Conservation (phyloP, 2,888 invertebrate genomes). For the Orchestes rusci region DNA sequence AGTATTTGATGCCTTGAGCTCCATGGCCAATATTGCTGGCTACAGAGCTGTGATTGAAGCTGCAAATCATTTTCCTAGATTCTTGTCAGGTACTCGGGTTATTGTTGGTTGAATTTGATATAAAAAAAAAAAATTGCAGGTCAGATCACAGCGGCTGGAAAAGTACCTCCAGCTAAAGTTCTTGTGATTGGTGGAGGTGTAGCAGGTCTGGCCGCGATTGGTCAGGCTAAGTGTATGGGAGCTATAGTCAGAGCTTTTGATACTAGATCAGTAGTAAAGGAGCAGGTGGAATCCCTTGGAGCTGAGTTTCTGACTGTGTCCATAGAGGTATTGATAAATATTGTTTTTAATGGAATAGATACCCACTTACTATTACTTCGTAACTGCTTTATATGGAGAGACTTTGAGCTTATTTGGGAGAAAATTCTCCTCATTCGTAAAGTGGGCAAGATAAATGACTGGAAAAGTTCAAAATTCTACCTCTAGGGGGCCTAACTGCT, state of each 20-base stretch:
- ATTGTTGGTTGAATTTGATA: no score
- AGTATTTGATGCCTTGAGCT: slow-evolving; percentile 83
- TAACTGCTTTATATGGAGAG: no score
- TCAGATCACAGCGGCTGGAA: slow-evolving; percentile 85
- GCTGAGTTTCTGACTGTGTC: slow-evolving; percentile 79
- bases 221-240: slow-evolving; percentile 82
- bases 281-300: slow-evolving; percentile 81
- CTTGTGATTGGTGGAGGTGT: slow-evolving; percentile 86
- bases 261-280: slow-evolving; percentile 73
- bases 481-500: no score
- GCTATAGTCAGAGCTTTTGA: slow-evolving; percentile 85
- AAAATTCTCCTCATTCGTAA: no score
- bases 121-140: slow-evolving; percentile 47
- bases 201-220: slow-evolving; percentile 79
- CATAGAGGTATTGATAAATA: slow-evolving; percentile 50
- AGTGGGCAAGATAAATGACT: no score
- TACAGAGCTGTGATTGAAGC: slow-evolving; percentile 86
- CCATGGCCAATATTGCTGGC: slow-evolving; percentile 87
- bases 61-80: slow-evolving; percentile 82
- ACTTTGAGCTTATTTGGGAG: no score
- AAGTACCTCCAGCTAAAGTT: slow-evolving; percentile 83
- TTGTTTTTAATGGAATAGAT: no score
- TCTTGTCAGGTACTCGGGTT: slow-evolving; percentile 64
- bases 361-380: no score
- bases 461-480: no score